Percentiles rank a stretch among this genome's conserved stretches.
phyloP scores from a whole-genome alignment of 2,797 vertebrate species.

The Cottoperca gobio region DNA sequence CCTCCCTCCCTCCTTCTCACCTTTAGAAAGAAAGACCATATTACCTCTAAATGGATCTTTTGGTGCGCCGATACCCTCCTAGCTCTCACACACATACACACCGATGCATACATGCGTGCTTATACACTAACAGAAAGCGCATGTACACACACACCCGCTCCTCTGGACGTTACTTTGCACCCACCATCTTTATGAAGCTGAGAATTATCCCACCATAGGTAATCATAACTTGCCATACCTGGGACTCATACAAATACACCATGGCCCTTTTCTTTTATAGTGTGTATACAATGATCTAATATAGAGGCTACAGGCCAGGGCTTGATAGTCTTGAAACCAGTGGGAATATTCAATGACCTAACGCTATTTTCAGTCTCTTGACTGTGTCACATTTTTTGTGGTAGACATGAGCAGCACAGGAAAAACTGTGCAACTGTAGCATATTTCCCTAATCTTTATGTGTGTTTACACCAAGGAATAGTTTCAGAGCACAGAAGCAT shows the following conservation, averaged over 20 bases:
- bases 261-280: slow-evolving; percentile 77
- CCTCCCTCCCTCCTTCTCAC: slow-evolving; percentile 62
- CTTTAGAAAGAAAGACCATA: slow-evolving; percentile 75
- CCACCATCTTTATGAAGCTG: slow-evolving; percentile 82
- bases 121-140: slow-evolving; percentile 40
- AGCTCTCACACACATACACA: slow-evolving; percentile 46
- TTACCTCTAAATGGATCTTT: slow-evolving; percentile 83
- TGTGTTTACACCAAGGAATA: slow-evolving; percentile 67
- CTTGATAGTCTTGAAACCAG: slow-evolving; percentile 62
- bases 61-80: slow-evolving; percentile 61
- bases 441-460: slow-evolving; percentile 62
- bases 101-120: slow-evolving; percentile 58
- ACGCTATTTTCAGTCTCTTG: slow-evolving; percentile 62
- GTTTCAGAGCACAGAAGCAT: slow-evolving; percentile 63
- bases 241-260: slow-evolving; percentile 81
- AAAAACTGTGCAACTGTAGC: slow-evolving; percentile 32
- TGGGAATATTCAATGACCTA: slow-evolving; percentile 63
- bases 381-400: slow-evolving; percentile 59
- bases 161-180: slow-evolving; percentile 65
- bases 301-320: slow-evolving; percentile 60
- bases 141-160: slow-evolving; percentile 50
- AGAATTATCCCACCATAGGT: slow-evolving; percentile 84
- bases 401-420: slow-evolving; percentile 36
- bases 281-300: slow-evolving; percentile 79
- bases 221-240: slow-evolving; percentile 78